Evolutionary conservation across 2,888 invertebrate species (phyloP), one percentile per base, ranked within the genome.

Genomic region (Drosophila algonquin): DNA sequence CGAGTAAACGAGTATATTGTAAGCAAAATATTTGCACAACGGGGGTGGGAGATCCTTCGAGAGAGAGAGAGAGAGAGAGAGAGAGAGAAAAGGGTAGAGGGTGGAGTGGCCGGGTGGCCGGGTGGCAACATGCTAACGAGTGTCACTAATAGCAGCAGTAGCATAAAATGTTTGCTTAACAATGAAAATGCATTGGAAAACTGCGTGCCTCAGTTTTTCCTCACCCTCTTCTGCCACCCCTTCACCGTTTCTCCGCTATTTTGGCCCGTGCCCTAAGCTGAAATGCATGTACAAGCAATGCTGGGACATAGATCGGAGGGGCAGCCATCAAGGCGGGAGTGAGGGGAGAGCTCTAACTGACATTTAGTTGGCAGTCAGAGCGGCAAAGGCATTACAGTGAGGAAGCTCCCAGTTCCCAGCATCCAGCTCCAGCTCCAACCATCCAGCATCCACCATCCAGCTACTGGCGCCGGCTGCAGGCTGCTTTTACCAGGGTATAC

Each of bases 181-280:
- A 76, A 76, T 77, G 76, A 73, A 76, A 76, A 76, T 76, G 77
- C 76, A 76, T 76, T 65, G 76, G 76, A 77, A 73, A 77, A 73
- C 65, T 75, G 75, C 76, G 75, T 74, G 74, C 75, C 53, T 53
- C 59, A 74, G 65, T 72, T 64, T 64, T 46, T 32, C 14, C 46
- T n/a, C 53, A n/a, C 30, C 9, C 18, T 12, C 18, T 18, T 0
- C 24, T 0, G 5, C 1, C 3, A 21, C 3, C 21, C 21, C 21
- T 21, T 47, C 14, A 10, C 3, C n/a, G 4, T 50, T 21, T 56
- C 47, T 40, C 35, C 35, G 0, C 35, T 14, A 40, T 40, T 40
- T 40, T 40, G 40, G 40, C n/a, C 40, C 40, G 40, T 47, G 53
- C 48, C 46, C 52, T 71, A 70, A 76, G 64, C 76, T 71, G 59